These are phyloP conservation scores for Ciconia boyciana DNA, from an alignment of 2,113 vertebrate genomes.

Conservation along the genomic window DNA sequence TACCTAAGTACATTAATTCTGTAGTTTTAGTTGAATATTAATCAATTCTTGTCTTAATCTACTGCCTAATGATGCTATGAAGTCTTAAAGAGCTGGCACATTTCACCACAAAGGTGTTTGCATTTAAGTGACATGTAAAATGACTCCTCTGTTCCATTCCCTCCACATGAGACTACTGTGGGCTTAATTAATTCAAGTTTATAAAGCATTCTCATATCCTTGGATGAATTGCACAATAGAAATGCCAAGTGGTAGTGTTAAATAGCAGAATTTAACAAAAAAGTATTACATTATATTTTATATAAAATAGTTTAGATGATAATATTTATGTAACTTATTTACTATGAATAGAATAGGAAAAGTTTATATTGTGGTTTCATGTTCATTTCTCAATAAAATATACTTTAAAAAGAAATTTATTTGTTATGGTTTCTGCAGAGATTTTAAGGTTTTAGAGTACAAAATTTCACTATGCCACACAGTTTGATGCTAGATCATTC, in stretches of 20 bases:
- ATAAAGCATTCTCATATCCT: not conserved
- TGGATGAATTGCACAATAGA: not conserved
- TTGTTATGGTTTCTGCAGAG: not conserved
- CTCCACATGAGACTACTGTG: not conserved
- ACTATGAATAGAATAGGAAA: not conserved
- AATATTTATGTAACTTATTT: not conserved
- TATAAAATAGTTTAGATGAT: not conserved
- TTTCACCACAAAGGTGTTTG: not conserved
- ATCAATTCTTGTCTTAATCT: not conserved
- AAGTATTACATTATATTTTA: not conserved
- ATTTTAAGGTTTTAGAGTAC: not conserved
- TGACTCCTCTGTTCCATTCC: not conserved
- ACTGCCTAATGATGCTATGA: not conserved
- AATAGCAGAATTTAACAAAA: not conserved
- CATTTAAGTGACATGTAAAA: not conserved
- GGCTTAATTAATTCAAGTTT: slow-evolving; percentile 7
- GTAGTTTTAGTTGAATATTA: not conserved
- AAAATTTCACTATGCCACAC: not conserved
- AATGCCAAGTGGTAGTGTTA: not conserved
- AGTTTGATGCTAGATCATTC: not conserved
- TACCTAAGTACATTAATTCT: not conserved
- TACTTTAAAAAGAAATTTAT: not conserved
- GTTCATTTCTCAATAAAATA: not conserved
- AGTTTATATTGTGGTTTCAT: not conserved
- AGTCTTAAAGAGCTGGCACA: not conserved